phyloP scores from a whole-genome alignment of 2,113 vertebrate species.

The Genyomyrus donnyi region DNA sequence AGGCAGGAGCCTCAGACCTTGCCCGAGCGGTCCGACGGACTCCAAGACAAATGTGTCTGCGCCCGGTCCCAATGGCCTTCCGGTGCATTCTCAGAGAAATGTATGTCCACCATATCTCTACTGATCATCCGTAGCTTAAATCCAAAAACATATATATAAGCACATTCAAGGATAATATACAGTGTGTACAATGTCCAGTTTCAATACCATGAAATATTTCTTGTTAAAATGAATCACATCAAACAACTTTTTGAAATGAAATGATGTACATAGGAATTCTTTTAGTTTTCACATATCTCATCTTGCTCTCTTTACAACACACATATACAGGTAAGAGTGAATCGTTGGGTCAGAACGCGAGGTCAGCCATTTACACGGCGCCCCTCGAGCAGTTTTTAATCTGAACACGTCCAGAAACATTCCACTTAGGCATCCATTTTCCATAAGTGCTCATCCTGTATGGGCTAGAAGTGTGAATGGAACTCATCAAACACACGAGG shows the following conservation, averaged over 20 bases:
- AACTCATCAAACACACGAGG: neutral
- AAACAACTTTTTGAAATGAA: neutral
- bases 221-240: neutral
- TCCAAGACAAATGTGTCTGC: neutral
- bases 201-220: neutral
- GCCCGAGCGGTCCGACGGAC: neutral
- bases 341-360: neutral
- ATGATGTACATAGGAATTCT: neutral
- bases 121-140: neutral
- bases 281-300: neutral
- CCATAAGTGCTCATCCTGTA: neutral
- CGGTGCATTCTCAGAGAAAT: neutral
- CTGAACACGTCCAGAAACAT: neutral
- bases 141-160: neutral
- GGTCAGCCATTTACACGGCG: neutral
- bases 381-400: neutral
- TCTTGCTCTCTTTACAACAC: neutral
- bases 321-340: neutral
- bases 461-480: neutral
- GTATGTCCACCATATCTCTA: neutral
- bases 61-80: neutral
- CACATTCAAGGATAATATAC: neutral
- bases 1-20: neutral
- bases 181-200: neutral
- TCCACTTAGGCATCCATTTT: neutral